Conservation (phyloP, 2,113 vertebrate genomes). For the Zosterops lateralis region DNA sequence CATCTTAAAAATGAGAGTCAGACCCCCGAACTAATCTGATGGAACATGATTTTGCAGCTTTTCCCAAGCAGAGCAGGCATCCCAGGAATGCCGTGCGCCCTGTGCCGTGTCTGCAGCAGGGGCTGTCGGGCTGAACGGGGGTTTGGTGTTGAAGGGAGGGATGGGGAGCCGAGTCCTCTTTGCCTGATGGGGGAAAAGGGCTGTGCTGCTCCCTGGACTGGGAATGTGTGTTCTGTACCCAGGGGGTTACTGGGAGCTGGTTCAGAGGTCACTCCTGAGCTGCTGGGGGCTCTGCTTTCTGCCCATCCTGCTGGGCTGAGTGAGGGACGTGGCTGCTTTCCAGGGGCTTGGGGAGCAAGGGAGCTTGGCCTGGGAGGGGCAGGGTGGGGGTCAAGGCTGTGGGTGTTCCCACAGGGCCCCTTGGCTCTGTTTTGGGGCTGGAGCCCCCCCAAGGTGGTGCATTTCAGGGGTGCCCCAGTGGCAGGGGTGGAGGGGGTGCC, state of each 20-base stretch:
- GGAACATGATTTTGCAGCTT: not conserved
- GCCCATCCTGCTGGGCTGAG: not conserved
- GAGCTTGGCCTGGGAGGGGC: rapidly evolving
- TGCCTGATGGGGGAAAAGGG: too few species aligned
- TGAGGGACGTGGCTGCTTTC: rapidly evolving
- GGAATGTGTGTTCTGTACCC: not conserved
- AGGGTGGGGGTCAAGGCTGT: rapidly evolving
- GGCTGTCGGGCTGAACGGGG: not conserved
- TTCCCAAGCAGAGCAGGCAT: not conserved
- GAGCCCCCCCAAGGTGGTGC: too few species aligned
- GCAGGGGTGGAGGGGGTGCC: rapidly evolving
- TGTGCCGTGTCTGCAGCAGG: rapidly evolving
- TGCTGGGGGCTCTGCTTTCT: not conserved
- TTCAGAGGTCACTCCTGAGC: not conserved
- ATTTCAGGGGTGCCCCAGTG: not conserved
- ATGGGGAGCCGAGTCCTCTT: not conserved
- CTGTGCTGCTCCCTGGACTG: not conserved
- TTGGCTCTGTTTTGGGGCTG: not conserved
- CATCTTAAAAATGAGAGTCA: not conserved
- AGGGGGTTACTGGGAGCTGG: rapidly evolving
- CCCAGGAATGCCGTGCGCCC: not conserved
- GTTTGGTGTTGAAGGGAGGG: not conserved
- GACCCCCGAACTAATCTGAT: not conserved
- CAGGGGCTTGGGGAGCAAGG: rapidly evolving
- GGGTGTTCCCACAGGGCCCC: not conserved